Evolutionary conservation across 2,888 invertebrate species (phyloP), one percentile per base, ranked within the genome.

Genomic region (Notodonta dromedarius): DNA sequence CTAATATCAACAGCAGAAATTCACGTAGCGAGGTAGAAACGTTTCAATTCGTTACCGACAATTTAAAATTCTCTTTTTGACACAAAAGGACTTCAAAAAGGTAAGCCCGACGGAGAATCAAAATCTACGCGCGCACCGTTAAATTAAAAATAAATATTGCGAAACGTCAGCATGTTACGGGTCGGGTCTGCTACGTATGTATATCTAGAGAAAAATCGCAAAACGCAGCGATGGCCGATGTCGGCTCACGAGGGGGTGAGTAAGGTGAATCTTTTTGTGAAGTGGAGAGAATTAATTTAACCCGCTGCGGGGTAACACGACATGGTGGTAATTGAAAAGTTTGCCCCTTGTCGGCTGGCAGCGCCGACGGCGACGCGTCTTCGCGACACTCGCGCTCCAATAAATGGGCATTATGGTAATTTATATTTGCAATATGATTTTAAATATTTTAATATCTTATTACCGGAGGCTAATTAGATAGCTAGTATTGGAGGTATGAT

Each of bases 231-330:
- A 83, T 80, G 82, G 86, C 83, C 85, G 87, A 80, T 85, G 88
- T 84, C 85, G 86, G 85, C 84, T 86, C 87, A 78, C 86, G 83
- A 79, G 84, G 85, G 76, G 80, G 84, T 83, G 83, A 83, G 90
- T 85, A 88, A 91, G 90, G 89, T 89, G 90, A 92, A 93, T 93
- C 92, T 93, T 93, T 93, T 93, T 93, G 93, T 93, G 92, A 93
- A 94, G 90, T 90, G 90, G 88, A 92, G 92, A 87, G 93, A 93
- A 92, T 93, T 94, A 94, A 94, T 93, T 94, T 93, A 92, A 93
- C 93, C 93, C 92, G 93, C 93, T 93, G 93, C 93, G 92, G 93
- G 94, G 94, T 92, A 89, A 91, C 93, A 92, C 91, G 94, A 90
- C 93, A 90, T 85, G 83, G 87, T 88, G 86, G 91, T 94, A 94